Conservation (phyloP, 2,888 invertebrate genomes). For the Pristionchus entomophagus region DNA sequence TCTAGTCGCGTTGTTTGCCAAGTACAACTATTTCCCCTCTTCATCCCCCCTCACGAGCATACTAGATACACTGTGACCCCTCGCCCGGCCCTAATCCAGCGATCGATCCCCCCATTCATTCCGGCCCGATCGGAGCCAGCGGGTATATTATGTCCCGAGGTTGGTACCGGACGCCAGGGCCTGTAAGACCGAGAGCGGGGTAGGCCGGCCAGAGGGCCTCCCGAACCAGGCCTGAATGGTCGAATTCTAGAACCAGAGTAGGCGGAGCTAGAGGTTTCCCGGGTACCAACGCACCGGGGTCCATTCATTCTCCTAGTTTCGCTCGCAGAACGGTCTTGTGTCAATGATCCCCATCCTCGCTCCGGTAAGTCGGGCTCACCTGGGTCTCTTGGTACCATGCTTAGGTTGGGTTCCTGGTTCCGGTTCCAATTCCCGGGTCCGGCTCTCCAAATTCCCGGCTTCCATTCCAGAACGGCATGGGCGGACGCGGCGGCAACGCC, state of each 20-base stretch:
- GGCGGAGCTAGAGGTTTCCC: too few relatives aligned
- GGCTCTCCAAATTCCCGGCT: too few relatives aligned
- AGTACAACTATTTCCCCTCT: not conserved
- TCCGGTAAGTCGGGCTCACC: too few relatives aligned
- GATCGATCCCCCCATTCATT: not conserved
- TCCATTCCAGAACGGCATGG: constrained; percentile 41
- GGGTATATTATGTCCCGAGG: not conserved
- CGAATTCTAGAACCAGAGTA: too few relatives aligned
- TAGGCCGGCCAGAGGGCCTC: not conserved
- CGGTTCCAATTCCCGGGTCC: too few relatives aligned
- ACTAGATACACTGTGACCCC: not conserved
- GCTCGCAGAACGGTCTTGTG: not conserved
- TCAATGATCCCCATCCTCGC: not conserved
- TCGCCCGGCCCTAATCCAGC: not conserved
- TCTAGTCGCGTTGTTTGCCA: not conserved
- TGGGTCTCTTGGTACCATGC: too few relatives aligned
- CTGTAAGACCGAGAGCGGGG: too few relatives aligned
- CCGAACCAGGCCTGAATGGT: not conserved
- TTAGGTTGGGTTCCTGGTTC: too few relatives aligned
- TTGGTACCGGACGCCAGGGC: too few relatives aligned
- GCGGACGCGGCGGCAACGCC: not conserved
- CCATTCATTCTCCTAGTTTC: not conserved
- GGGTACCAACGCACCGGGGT: too few relatives aligned
- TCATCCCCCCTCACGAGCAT: not conserved
- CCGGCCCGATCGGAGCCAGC: not conserved